These are phyloP conservation scores for Orchestia grillus DNA, from an alignment of 1,140 invertebrate genomes.

Conservation along the genomic window DNA sequence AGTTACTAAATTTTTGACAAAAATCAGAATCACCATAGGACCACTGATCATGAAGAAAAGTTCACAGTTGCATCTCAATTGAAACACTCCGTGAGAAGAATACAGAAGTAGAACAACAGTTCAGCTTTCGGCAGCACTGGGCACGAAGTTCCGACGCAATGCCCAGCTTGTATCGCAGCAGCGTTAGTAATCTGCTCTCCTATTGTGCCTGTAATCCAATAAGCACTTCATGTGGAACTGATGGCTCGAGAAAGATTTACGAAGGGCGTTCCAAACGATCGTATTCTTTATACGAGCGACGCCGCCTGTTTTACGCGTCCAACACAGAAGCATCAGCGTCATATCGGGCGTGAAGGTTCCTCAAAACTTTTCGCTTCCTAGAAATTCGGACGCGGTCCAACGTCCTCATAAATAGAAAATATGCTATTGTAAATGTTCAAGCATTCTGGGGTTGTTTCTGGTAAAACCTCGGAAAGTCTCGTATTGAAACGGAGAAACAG, in stretches of 20 bases:
- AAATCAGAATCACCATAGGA: neutral
- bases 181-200: neutral
- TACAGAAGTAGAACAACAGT: neutral
- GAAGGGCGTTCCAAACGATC: constrained; percentile 16
- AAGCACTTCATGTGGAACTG: constrained; percentile 17
- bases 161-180: neutral
- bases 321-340: neutral
- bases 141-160: neutral
- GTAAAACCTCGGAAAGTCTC: neutral
- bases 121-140: neutral
- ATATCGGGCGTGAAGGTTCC: neutral
- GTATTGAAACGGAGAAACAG: too few relatives aligned
- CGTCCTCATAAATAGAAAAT: neutral
- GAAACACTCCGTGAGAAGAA: neutral
- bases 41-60: neutral
- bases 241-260: constrained; percentile 36
- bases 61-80: neutral
- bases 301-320: neutral
- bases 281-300: neutral
- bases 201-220: constrained; percentile 43
- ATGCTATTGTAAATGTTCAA: neutral
- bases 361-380: neutral
- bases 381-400: neutral
- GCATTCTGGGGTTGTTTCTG: neutral
- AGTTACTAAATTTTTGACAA: neutral